Evolutionary conservation across 2,797 vertebrate species (phyloP), one percentile per base, ranked within the genome.

Genomic region (Cyprinodon diabolis): DNA sequence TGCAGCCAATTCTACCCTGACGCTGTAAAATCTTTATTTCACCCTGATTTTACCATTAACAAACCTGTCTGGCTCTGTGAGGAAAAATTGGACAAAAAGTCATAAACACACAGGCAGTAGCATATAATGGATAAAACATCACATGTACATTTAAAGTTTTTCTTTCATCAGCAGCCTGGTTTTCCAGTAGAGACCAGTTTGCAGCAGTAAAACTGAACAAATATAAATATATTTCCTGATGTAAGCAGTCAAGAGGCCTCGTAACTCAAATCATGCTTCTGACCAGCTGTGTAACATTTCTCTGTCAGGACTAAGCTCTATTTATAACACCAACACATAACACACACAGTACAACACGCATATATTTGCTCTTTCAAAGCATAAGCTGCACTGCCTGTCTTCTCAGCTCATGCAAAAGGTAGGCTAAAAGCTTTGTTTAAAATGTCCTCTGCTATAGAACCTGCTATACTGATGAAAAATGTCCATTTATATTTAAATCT

Each of bases 261-360:
- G 89, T 84, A 89, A 92, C 71, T 23, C 58, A 86, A 86, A 84
- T 86, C 89, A 45, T 71, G 84, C 84, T 67, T 73, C 81, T 78
- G 62, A 87, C 81, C 82, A 85, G 78, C 80, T 76, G 84, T 81
- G 86, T 70, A 76, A 78, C 84, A 87, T 91, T 83, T 87, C 90
- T 87, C 15, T 19, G 77, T 74, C 78, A 63, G 76, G 35, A 2
- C 78, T 65, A 25, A 0, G 76, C 73, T 86, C 90, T 93, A 92
- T 93, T 91, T 85, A 87, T 92, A 92, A 86, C 83, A 79, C 75
- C 66, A 76, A 86, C 80, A 84, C 77, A 86, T 58, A 78, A 75
- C 79, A 83, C 74, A 66, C 72, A 84, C 66, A 79, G 40, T 43
- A 43, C 40, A 43, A 69, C 49, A 72, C 74, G 74, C 71, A 68